Base-by-base conservation (phyloP, 2,888 invertebrate genomes). In the Leucoptera coffeella region DNA sequence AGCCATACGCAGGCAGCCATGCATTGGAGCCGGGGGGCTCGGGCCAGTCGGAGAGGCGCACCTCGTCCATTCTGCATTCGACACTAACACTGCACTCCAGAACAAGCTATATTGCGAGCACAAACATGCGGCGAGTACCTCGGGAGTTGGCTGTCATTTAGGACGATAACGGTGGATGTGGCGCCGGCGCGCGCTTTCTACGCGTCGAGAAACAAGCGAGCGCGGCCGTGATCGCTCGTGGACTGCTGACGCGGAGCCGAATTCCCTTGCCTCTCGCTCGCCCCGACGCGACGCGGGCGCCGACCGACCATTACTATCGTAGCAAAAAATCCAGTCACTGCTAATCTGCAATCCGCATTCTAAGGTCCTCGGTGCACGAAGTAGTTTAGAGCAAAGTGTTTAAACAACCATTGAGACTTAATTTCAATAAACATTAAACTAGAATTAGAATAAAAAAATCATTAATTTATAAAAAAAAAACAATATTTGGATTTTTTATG, bases 1-100 rank as follows among this genome's bases (percentile, higher is more conserved):
- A 84, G 41, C 85, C 84, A 50, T 85, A 85, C 42, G 84, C 84
- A 40, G 84, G 85, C 58, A 83, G 73, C 85, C 85, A 85, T 45
- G 83, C 80, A 69, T 81, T 80, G 47, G 79, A 78, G 41, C 81
- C 80, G 42, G 77, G 75, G 39, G 76, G 77, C 45, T 76, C 78
- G 29, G 79, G 78, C 80, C 80, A 80, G 47, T 75, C 75, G 55
- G 76, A 77, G 40, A 78, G 75, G 43, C 77, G 75, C 47, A 79
- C 72, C 52, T 80, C 79, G 54, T 78, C 79, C 72, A 76, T 69
- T 42, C 47, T 44, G 47, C 64, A 64, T 61, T 38, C 54, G 60
- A 59, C 21, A 7, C 59, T 60, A 53, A 56, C 65, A 61, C 64
- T 59, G 58, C 65, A 64, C 61, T 65, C 57, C 59, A 59, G 61